Percentiles rank a stretch among this genome's conserved stretches.
Evolutionary conservation across 2,797 vertebrate species (phyloP).

Genomic region (Malurus splendens): DNA sequence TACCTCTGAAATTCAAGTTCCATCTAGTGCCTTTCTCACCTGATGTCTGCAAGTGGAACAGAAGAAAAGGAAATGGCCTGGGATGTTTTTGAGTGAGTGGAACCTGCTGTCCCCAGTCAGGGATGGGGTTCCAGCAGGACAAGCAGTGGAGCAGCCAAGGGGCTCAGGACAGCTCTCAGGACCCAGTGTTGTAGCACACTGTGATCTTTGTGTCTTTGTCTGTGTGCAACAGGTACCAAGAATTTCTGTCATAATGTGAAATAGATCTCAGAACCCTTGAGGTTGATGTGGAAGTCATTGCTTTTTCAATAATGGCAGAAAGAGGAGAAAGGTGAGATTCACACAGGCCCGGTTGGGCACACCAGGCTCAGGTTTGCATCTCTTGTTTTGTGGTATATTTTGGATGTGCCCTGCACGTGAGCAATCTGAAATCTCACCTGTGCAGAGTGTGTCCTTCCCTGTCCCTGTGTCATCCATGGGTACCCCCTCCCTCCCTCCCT

Average conservation of each 20-base stretch:
- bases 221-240: neutral
- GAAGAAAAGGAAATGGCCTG: neutral
- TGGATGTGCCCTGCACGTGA: fast-evolving
- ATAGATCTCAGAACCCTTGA: neutral
- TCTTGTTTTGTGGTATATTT: neutral
- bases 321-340: neutral
- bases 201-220: neutral
- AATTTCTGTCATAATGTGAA: neutral
- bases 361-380: neutral
- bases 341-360: neutral
- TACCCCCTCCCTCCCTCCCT: neutral
- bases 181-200: neutral
- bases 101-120: neutral
- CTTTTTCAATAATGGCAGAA: neutral
- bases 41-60: neutral
- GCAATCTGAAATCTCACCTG: neutral
- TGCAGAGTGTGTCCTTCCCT: neutral
- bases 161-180: neutral
- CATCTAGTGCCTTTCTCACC: fast-evolving
- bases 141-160: neutral
- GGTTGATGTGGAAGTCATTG: neutral
- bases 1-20: neutral
- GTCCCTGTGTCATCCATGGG: neutral
- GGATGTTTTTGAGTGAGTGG: neutral
- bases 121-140: neutral